Evolutionary conservation across 2,888 invertebrate species (phyloP).

Genomic region (Ochropacha duplaris): DNA sequence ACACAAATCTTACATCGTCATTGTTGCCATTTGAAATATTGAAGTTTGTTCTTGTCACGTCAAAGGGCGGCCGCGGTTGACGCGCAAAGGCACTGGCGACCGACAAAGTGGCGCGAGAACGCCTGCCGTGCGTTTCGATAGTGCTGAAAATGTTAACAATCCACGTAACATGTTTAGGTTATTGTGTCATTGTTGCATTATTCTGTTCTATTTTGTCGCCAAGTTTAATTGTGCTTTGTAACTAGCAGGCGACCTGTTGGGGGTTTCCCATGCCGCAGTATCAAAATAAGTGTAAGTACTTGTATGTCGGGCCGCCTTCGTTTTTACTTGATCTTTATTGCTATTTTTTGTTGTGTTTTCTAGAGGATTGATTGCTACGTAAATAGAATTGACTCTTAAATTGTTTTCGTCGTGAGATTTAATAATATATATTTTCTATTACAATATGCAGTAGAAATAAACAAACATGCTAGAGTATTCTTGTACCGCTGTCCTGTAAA

Average conservation of each 20-base stretch:
- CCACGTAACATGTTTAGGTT: constrained; percentile 72
- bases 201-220: constrained; percentile 54
- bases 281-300: constrained; percentile 1
- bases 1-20: constrained; percentile 78
- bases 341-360: background rate
- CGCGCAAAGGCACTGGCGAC: constrained; percentile 36
- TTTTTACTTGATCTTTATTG: background rate
- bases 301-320: constrained; percentile 6
- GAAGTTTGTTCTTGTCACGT: constrained; percentile 53
- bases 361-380: background rate
- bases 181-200: constrained; percentile 60
- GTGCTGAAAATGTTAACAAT: constrained; percentile 77
- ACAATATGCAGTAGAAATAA: background rate
- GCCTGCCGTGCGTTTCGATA: constrained; percentile 64
- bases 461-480: background rate
- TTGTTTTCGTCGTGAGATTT: no score
- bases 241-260: constrained; percentile 31
- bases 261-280: constrained; percentile 15
- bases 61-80: constrained; percentile 58
- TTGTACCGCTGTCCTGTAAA: background rate
- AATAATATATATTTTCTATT: no score
- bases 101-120: constrained; percentile 63
- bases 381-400: background rate
- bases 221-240: constrained; percentile 59
- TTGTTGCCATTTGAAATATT: constrained; percentile 78